phyloP scores from a whole-genome alignment of 1,140 invertebrate species.

The Bilobella aurantiaca region DNA sequence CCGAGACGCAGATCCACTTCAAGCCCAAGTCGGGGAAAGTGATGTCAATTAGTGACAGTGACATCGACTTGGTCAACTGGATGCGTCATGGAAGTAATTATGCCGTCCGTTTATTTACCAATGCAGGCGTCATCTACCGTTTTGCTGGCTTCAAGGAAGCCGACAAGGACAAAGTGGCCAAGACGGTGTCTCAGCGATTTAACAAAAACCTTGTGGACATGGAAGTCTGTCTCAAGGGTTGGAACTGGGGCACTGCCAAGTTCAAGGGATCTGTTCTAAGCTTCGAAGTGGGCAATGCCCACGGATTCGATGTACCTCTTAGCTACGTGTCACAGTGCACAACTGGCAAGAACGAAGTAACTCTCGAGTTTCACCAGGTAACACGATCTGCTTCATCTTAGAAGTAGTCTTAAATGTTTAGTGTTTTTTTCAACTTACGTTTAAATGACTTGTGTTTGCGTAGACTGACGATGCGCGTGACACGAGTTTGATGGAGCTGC shows the following conservation, averaged over 20 bases:
- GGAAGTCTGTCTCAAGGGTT: slow-evolving; percentile 89
- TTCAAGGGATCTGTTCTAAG: slow-evolving; percentile 84
- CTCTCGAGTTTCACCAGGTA: slow-evolving; percentile 92
- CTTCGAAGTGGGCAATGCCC: slow-evolving; percentile 80
- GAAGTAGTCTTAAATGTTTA: too few relatives aligned
- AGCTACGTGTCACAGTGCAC: slow-evolving; percentile 91
- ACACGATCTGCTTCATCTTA: too few relatives aligned
- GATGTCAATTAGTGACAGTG: slow-evolving; percentile 69
- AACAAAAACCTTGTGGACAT: slow-evolving; percentile 77
- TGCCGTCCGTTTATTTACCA: slow-evolving; percentile 80
- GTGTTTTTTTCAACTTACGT: neutral
- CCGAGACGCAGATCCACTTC: slow-evolving; percentile 80
- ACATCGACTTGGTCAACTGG: slow-evolving; percentile 86
- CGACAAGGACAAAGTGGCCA: slow-evolving; percentile 44
- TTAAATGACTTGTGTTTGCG: neutral
- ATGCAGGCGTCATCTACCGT: slow-evolving; percentile 77
- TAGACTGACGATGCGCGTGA: slow-evolving; percentile 95
- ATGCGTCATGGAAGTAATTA: slow-evolving; percentile 79
- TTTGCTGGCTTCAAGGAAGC: slow-evolving; percentile 87
- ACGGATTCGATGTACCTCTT: slow-evolving; percentile 92
- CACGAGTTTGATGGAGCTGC: slow-evolving; percentile 82
- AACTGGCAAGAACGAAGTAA: slow-evolving; percentile 97
- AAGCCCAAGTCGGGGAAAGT: slow-evolving; percentile 98
- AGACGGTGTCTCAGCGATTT: slow-evolving; percentile 75
- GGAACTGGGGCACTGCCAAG: slow-evolving; percentile 97